Conservation (phyloP, 2,113 vertebrate species). For the Tetrax tetrax region DNA sequence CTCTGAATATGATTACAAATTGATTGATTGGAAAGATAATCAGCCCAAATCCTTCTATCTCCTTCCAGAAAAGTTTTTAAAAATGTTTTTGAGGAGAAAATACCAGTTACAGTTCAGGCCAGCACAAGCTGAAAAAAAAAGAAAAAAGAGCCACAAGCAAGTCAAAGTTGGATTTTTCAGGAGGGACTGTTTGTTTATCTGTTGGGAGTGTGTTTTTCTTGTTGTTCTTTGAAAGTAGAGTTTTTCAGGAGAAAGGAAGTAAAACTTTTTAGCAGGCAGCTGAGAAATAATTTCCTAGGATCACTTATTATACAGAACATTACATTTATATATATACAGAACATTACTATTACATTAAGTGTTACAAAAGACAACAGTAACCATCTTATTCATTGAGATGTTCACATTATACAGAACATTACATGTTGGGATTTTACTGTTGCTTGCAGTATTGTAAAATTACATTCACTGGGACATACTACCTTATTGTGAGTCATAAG, state of each 20-base stretch:
- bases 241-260: not conserved
- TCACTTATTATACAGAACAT: not conserved
- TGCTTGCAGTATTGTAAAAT: not conserved
- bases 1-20: not conserved
- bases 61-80: not conserved
- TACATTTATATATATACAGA: no score
- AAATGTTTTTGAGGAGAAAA: not conserved
- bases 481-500: not conserved
- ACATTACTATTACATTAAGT: no score
- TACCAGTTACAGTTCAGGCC: not conserved
- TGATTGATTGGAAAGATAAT: not conserved
- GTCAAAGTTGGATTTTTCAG: not conserved
- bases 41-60: not conserved
- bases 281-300: not conserved
- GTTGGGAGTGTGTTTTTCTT: fast-evolving
- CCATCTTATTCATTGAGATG: no score
- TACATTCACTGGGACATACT: not conserved
- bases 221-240: not conserved
- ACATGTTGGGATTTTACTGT: not conserved
- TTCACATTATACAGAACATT: not conserved
- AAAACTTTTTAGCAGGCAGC: not conserved
- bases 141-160: not conserved
- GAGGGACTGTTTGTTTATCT: fast-evolving
- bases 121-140: not conserved
- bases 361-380: no score